phyloP scores from a whole-genome alignment of 2,888 invertebrate species.

The Papilio elwesi region DNA sequence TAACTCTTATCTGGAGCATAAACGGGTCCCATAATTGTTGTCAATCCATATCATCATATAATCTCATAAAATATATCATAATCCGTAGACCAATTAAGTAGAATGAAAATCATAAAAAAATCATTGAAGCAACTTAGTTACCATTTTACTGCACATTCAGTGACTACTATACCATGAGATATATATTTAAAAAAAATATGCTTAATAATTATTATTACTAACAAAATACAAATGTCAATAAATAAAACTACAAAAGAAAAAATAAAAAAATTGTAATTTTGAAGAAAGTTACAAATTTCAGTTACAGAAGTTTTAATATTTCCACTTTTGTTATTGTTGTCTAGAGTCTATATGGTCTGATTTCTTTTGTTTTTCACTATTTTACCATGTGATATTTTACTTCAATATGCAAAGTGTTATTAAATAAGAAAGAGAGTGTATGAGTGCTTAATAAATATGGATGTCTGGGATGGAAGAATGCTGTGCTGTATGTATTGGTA shows the following conservation, averaged over 20 bases:
- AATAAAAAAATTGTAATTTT: constrained; percentile 10
- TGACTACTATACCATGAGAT: background rate
- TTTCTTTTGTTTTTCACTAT: background rate
- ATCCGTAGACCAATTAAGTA: too few species aligned
- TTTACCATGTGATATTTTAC: constrained; percentile 11
- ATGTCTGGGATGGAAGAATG: background rate
- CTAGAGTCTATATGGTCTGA: background rate
- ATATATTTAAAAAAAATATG: background rate
- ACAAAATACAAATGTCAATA: background rate
- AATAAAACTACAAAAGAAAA: background rate
- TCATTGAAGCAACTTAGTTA: too few species aligned
- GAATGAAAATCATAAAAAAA: too few species aligned
- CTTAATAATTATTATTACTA: too few species aligned
- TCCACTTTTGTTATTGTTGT: background rate
- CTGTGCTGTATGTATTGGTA: constrained; percentile 44
- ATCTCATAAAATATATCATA: too few species aligned
- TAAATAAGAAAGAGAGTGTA: constrained; percentile 18
- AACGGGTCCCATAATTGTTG: background rate
- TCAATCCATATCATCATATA: too few species aligned
- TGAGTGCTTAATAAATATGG: constrained; percentile 11
- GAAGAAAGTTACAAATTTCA: background rate
- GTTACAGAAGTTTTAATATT: background rate
- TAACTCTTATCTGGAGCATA: background rate
- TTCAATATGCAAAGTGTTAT: background rate
- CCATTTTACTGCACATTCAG: background rate